Evolutionary conservation across 1,140 invertebrate species (phyloP).

Genomic region (Paraescarpia echinospica): DNA sequence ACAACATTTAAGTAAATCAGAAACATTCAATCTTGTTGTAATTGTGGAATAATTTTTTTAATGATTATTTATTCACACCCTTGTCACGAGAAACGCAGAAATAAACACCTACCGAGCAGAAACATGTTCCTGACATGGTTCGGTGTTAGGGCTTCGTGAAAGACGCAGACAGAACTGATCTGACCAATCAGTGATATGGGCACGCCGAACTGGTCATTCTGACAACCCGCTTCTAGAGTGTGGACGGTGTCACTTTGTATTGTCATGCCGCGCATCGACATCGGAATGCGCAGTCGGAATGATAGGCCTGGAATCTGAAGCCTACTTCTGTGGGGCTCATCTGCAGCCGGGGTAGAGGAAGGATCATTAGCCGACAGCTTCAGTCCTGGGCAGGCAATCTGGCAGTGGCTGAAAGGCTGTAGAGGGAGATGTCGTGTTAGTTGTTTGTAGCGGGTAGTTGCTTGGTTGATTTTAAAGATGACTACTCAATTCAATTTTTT

Average conservation of each 20-base stretch:
- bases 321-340: conserved; percentile 21
- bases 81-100: not conserved
- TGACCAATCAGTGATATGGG: conserved; percentile 61
- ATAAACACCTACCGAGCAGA: conserved; percentile 48
- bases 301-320: conserved; percentile 32
- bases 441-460: not conserved
- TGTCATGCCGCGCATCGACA: conserved; percentile 28
- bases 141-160: conserved; percentile 58
- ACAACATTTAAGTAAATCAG: too few relatives aligned
- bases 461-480: not conserved
- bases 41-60: too few relatives aligned
- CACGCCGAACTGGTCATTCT: conserved; percentile 62
- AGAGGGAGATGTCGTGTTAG: conserved; percentile 33
- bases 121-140: conserved; percentile 56
- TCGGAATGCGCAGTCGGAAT: conserved; percentile 32
- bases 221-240: conserved; percentile 61
- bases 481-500: too few relatives aligned
- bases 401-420: conserved; percentile 61
- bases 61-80: too few relatives aligned
- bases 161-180: conserved; percentile 61
- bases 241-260: conserved; percentile 59
- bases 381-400: conserved; percentile 48
- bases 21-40: too few relatives aligned
- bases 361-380: not conserved
- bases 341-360: conserved; percentile 32